Evolutionary conservation across 2,888 invertebrate genomes (phyloP).

Genomic region (Tetanocera ferruginea): DNA sequence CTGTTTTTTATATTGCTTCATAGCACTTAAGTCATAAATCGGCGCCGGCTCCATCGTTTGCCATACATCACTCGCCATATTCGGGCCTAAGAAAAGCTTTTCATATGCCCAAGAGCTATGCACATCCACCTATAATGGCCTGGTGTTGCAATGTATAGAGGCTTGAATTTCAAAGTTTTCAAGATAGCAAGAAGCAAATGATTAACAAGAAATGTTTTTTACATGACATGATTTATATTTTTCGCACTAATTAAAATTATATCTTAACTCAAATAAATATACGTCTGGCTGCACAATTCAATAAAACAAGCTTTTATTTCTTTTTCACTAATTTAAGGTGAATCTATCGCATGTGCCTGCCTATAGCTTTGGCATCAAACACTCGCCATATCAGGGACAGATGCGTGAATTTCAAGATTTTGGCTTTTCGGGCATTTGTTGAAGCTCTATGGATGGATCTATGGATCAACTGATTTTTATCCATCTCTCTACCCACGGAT

Average conservation of each 20-base stretch:
- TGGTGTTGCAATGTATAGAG: neutral
- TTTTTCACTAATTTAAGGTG: slow-evolving; percentile 71
- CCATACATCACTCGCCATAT: slow-evolving; percentile 84
- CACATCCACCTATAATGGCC: neutral
- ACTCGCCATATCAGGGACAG: slow-evolving; percentile 81
- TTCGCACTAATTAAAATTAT: neutral
- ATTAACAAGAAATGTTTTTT: neutral
- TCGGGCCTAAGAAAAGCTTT: slow-evolving; percentile 70
- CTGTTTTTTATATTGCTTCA: slow-evolving; percentile 19
- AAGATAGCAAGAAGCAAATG: neutral
- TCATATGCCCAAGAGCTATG: slow-evolving; percentile 47
- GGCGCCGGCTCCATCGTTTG: slow-evolving; percentile 80
- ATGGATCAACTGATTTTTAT: no score
- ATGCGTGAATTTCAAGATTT: slow-evolving; percentile 63
- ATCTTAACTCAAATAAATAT: neutral
- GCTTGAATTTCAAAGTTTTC: neutral
- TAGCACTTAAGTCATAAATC: slow-evolving; percentile 61
- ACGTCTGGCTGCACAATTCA: neutral
- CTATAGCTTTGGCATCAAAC: slow-evolving; percentile 88
- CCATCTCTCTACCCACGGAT: no score
- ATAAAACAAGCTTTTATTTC: neutral
- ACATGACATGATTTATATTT: neutral
- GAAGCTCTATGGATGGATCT: no score
- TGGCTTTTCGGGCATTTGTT: slow-evolving; percentile 65
- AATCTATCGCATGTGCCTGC: slow-evolving; percentile 76